phyloP scores from a whole-genome alignment of 2,888 invertebrate genomes.

The Callinectes sapidus region DNA sequence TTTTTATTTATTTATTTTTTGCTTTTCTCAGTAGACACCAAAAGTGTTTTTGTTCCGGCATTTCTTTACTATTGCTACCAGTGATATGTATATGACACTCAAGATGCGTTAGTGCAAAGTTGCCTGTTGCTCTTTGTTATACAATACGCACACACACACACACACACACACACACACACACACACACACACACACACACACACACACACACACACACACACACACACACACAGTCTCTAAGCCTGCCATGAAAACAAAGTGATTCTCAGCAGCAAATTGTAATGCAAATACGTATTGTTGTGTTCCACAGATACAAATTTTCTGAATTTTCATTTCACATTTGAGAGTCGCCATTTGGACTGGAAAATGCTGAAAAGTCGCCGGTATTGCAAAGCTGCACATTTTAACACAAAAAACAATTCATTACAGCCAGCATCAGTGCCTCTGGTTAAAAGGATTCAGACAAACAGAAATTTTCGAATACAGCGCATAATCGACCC shows the following conservation, averaged over 20 bases:
- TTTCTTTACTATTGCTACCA: too few relatives aligned
- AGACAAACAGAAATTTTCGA: neutral
- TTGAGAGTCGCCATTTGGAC: neutral
- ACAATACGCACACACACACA: neutral
- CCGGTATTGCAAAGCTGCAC: neutral
- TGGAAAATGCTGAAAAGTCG: neutral
- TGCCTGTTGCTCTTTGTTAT: too few relatives aligned
- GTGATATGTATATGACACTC: too few relatives aligned
- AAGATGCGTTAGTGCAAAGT: too few relatives aligned
- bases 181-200: constrained; percentile 1
- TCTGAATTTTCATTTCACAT: neutral
- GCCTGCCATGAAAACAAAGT: neutral
- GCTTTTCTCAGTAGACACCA: too few relatives aligned
- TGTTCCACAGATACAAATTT: neutral
- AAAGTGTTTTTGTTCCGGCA: too few relatives aligned
- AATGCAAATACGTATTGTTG: neutral
- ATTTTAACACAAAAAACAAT: neutral
- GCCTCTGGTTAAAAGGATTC: neutral
- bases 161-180: constrained; percentile 18
- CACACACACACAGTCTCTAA: neutral
- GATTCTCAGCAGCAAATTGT: neutral
- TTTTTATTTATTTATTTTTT: too few relatives aligned
- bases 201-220: neutral
- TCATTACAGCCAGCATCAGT: neutral
- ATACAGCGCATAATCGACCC: neutral